A percentile compares a stretch with the other conserved stretches of the same genome.
These are phyloP conservation scores for Temnopleurus reevesii DNA, from an alignment of 53 echinoderm and acorn worm genomes.

Conservation along the genomic window DNA sequence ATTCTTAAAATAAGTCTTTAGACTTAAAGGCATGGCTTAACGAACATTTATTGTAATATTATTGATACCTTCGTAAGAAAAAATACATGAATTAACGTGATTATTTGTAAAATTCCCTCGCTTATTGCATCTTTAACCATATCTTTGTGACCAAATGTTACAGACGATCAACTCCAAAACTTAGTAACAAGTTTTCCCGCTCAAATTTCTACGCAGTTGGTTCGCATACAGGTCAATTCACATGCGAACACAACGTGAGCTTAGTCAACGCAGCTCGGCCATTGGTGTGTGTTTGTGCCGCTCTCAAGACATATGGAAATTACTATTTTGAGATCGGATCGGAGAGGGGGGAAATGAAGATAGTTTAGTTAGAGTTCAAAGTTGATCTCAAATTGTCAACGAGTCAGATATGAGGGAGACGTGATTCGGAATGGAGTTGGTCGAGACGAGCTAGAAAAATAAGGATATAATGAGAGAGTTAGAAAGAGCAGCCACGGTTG, in stretches of 20 bases:
- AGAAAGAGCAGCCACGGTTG: neutral
- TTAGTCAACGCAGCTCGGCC: neutral
- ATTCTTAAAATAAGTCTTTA: no score
- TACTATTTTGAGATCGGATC: conserved; percentile 4
- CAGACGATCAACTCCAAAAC: neutral
- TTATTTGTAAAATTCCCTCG: neutral
- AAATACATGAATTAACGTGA: no score
- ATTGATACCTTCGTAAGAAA: no score
- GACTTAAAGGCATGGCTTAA: no score
- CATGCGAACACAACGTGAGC: neutral
- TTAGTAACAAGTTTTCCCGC: neutral
- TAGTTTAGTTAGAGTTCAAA: conserved; percentile 30
- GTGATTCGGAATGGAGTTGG: neutral
- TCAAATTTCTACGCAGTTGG: neutral
- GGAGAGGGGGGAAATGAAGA: conserved; percentile 22
- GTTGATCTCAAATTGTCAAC: conserved; percentile 4
- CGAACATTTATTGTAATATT: no score
- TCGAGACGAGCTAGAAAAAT: neutral
- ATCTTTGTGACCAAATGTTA: neutral
- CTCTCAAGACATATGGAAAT: neutral
- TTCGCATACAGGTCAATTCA: conserved; percentile 4
- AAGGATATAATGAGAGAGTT: neutral
- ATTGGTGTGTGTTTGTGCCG: neutral
- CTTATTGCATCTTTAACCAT: neutral
- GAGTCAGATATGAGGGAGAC: conserved; percentile 5